phyloP scores from a whole-genome alignment of 2,797 vertebrate genomes.

The Siniperca undulata region DNA sequence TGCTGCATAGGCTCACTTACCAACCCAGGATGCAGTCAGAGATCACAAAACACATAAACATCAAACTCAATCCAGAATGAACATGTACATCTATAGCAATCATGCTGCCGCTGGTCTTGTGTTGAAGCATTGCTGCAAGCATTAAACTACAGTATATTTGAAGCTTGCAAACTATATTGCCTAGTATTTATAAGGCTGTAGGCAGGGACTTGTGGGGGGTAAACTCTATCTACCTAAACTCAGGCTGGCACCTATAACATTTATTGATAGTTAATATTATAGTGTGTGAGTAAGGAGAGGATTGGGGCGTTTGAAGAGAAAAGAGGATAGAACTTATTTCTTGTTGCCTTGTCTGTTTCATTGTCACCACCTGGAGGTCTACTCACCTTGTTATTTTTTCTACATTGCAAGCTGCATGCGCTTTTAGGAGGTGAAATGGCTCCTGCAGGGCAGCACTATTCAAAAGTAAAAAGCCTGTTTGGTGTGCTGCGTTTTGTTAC shows the following conservation, averaged over 20 bases:
- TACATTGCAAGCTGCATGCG: slow-evolving; percentile 45
- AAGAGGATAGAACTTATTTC: background rate
- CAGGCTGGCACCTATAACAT: background rate
- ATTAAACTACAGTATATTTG: slow-evolving; percentile 25
- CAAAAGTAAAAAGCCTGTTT: slow-evolving; percentile 39
- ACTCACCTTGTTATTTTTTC: slow-evolving; percentile 2
- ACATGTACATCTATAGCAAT: slow-evolving; percentile 24
- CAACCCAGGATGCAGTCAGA: slow-evolving; percentile 1
- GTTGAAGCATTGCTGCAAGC: slow-evolving; percentile 41
- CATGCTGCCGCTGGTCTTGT: slow-evolving; percentile 13
- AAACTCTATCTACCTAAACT: background rate
- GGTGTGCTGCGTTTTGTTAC: slow-evolving; percentile 45
- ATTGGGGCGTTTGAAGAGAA: background rate
- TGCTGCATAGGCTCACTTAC: slow-evolving; percentile 19
- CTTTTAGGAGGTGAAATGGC: slow-evolving; percentile 36
- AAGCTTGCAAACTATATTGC: slow-evolving; percentile 29
- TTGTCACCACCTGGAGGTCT: slow-evolving; percentile 2
- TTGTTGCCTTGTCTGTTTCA: slow-evolving; percentile 23
- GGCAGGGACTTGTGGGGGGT: background rate
- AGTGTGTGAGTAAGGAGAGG: background rate
- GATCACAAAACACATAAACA: slow-evolving; percentile 27
- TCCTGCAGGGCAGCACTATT: slow-evolving; percentile 43
- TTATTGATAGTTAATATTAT: slow-evolving; percentile 10
- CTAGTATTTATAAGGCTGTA: slow-evolving; percentile 7
- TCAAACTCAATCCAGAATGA: slow-evolving; percentile 5